A percentile compares a stretch with the other conserved stretches of the same genome.
Conservation (phyloP, 2,113 vertebrate genomes). For the Myanophis thanlyinensis region DNA sequence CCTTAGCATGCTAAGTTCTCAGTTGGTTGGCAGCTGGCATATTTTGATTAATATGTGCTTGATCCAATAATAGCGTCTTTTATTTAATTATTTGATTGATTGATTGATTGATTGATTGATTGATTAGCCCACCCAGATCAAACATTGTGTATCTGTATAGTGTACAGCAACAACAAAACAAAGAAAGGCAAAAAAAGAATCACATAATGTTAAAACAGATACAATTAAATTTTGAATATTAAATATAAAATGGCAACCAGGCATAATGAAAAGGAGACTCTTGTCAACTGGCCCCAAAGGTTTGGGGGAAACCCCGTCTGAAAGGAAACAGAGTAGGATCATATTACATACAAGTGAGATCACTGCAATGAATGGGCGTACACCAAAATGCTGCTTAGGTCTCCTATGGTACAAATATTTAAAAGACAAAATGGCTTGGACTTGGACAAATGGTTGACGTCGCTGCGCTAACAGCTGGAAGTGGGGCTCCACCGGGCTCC, state of each 20-base stretch:
- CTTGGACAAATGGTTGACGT: no score
- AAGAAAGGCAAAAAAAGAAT: background rate
- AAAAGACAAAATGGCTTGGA: background rate
- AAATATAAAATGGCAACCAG: background rate
- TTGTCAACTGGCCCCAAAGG: background rate
- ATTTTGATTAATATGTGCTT: background rate
- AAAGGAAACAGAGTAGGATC: background rate
- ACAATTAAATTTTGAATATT: background rate
- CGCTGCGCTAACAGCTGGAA: no score
- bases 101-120: background rate
- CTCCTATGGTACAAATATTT: background rate
- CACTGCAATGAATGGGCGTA: background rate
- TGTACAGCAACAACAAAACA: background rate
- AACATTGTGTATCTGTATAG: background rate
- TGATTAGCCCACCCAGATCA: background rate
- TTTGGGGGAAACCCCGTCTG: background rate
- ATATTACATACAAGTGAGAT: background rate
- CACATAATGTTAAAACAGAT: background rate
- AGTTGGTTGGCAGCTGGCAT: background rate
- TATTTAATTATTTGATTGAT: background rate
- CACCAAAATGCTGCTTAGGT: background rate
- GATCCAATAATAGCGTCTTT: background rate
- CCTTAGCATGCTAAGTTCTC: background rate
- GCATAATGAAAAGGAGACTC: background rate
- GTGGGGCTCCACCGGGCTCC: no score